phyloP scores from a whole-genome alignment of 2,797 vertebrate genomes.

The Simalia tracyae region DNA sequence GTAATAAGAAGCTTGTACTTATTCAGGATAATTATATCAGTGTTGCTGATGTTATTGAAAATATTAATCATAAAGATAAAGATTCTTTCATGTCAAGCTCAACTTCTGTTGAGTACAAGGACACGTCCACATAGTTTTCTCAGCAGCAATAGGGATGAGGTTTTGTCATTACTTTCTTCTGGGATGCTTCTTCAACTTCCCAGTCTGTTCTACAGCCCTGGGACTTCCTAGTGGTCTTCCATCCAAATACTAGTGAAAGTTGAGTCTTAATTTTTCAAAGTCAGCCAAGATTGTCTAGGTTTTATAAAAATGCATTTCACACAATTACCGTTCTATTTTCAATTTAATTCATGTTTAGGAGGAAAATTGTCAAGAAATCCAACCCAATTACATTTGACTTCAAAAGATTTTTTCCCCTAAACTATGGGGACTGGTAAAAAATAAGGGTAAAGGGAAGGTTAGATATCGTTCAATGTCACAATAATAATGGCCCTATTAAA shows the following conservation, averaged over 20 bases:
- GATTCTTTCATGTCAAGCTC: neutral
- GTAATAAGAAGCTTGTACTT: neutral
- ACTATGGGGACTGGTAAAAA: neutral
- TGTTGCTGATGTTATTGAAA: neutral
- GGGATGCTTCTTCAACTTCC: neutral
- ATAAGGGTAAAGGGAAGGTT: neutral
- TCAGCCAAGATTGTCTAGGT: neutral
- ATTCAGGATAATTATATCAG: neutral
- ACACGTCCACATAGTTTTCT: neutral
- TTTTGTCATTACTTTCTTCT: neutral
- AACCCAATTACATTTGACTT: neutral
- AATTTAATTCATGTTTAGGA: neutral
- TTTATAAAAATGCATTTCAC: neutral
- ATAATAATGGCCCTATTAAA: neutral
- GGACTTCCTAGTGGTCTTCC: neutral
- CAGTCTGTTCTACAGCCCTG: neutral
- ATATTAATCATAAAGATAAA: neutral
- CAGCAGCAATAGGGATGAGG: neutral
- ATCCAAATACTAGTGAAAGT: no score
- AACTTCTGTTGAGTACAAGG: neutral
- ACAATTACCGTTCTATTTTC: neutral
- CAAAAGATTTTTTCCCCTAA: neutral
- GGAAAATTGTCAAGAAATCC: neutral
- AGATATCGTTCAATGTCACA: neutral
- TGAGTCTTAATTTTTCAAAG: neutral